Evolutionary conservation across 92 coral and sea anemone species (phyloP).

Genomic region (Heteractis magnifica): DNA sequence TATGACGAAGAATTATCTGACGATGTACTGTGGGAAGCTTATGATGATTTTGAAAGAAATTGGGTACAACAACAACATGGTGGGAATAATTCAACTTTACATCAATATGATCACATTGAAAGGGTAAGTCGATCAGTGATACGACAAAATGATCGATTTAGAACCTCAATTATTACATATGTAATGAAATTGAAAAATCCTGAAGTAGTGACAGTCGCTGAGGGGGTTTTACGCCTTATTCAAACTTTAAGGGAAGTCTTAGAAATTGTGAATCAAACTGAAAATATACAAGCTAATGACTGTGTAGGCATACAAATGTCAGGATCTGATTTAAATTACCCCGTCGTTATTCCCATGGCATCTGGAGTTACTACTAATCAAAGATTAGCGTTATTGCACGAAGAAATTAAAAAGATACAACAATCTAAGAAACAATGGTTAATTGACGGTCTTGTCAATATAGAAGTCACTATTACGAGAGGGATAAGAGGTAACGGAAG

Average conservation of each 20-base stretch:
- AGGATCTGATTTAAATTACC: no score
- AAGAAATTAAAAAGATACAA: not conserved
- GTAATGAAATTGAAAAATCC: slow-evolving; percentile 6
- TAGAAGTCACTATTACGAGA: not conserved
- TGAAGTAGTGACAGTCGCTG: not conserved
- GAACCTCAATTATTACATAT: not conserved
- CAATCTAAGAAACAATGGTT: slow-evolving; percentile 9
- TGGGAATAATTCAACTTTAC: not conserved
- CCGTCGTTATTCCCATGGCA: not conserved
- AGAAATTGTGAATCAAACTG: not conserved
- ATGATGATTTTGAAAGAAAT: not conserved
- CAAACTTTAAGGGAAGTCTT: not conserved
- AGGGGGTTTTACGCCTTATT: not conserved
- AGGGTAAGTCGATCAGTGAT: not conserved
- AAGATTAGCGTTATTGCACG: not conserved
- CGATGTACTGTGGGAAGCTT: not conserved
- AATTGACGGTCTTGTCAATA: not conserved
- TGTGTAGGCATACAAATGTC: not conserved
- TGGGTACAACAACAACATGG: no score
- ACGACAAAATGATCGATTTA: no score
- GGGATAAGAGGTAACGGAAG: not conserved
- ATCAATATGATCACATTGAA: not conserved
- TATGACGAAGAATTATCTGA: not conserved
- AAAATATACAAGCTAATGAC: not conserved
- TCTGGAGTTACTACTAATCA: not conserved